Base-by-base conservation (phyloP, 1,140 invertebrate species). In the Drosophila mauritiana region DNA sequence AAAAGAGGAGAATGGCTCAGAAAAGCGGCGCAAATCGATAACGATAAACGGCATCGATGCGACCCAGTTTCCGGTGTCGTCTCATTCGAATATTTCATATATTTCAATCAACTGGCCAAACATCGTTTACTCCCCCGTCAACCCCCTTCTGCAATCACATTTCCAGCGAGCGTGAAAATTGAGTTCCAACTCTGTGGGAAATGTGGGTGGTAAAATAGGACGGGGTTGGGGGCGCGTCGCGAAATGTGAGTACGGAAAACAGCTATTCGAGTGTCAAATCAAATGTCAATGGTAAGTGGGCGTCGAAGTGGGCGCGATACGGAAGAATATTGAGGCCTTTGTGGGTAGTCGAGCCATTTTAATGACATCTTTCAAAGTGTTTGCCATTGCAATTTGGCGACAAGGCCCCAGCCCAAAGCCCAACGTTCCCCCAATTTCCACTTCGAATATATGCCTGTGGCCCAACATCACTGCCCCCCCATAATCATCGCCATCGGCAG, bases 201-300 rank as follows among this genome's bases (percentile, higher is more conserved):
- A 36, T 72, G 20, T 48, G 42, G 27, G 36, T 22, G 27, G 11
- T 4, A 17, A 10, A 5, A 25, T 12, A 6, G 37, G 25, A 7
- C 1, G 22, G 17, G 40, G 34, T 1, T 37, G 17, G 45, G n/a
- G 36, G 1, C 31, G 53, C 34, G 43, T 36, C 39, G 53, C 69
- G 25, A 72, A 72, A 59, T 73, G 37, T 73, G 69, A 72, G 65
- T 70, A 65, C 67, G 59, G 43, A 83, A 86, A 79, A 83, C 80
- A 76, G 76, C 76, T 83, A 73, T 89, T 83, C 72, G 86, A 77
- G 77, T 88, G 83, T 89, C 80, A 89, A 88, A 88, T 89, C 84
- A 67, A 89, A 83, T 83, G 82, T 88, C 73, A 58, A 27, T 48
- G 58, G 53, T 4, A 13, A 37, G 12, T 20, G 15, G 22, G 20